Base-by-base conservation (phyloP, 53 echinoderm and acorn worm genomes). In the Stichopus horrens region DNA sequence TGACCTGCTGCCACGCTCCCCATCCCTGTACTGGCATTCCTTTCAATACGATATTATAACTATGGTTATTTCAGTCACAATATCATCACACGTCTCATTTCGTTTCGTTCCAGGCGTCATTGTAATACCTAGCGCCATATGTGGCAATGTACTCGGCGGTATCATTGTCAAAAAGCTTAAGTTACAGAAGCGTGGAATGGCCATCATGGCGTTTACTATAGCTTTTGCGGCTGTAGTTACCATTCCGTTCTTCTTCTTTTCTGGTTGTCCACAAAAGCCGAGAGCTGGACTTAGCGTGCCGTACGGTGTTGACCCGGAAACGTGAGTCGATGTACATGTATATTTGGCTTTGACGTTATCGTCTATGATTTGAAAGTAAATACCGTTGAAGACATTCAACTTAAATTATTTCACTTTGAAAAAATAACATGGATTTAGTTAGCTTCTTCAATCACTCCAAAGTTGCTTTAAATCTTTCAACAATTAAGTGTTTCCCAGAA, bases 91-190 rank as follows among this genome's bases (percentile, higher is more conserved):
- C 63, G 10, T 0, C 7, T 63, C 7, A 9, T 63, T 63, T 63
- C 63, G 37, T 52, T 11, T 83, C n/a, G 3, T 8, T 63, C 9
- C 52, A 92, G 92, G 92, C 21, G 76, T 92, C 1, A 78, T 92
- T 53, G 79, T 92, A 6, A 92, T 84, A 19, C 89, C 92, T 23
- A 85, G 74, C 14, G 92, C 92, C 7, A 55, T 92, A 8, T 52
- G 88, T 75, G 92, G 89, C 8, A 92, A 92, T 18, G 6, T 92
- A 21, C 8, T 71, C 57, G 76, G 88, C 13, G 92, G 89, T 7
- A 7, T 86, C 55, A 54, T 92, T 53, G 92, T 92, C 22, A 92
- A 89, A 89, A 92, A 77, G 57, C 76, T 92, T 10, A 89, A 92
- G 16, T 73, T 92, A 9, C 59, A 53, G n/a, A 53, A 83, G 21